Conservation (phyloP, 2,888 invertebrate species). For the Tridacna crocea region DNA sequence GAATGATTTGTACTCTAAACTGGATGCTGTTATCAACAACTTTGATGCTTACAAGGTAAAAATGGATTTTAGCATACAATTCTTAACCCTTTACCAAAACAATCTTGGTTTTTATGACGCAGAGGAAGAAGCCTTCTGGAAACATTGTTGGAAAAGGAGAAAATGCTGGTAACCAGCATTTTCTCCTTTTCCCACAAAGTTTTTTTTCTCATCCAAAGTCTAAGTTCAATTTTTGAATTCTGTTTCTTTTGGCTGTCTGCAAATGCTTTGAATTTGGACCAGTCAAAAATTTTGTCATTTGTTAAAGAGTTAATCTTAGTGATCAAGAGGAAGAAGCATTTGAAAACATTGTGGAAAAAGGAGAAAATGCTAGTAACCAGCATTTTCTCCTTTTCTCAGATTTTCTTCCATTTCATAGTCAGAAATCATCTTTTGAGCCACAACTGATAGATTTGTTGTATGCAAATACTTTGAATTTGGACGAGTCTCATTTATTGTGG, state of each 20-base stretch:
- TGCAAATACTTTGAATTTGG: neutral
- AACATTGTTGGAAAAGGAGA: neutral
- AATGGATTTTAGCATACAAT: neutral
- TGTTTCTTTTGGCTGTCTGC: neutral
- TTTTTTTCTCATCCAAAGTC: neutral
- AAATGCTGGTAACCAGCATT: neutral
- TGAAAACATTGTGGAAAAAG: too few relatives aligned
- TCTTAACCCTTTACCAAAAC: neutral
- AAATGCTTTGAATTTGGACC: too few relatives aligned
- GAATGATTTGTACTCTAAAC: conserved; percentile 53
- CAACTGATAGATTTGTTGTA: neutral
- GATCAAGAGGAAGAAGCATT: too few relatives aligned
- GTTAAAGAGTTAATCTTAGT: too few relatives aligned
- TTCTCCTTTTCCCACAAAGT: neutral
- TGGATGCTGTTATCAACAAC: conserved; percentile 41
- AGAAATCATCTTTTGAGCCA: neutral
- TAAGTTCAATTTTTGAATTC: neutral
- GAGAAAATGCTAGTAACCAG: too few relatives aligned
- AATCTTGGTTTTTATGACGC: neutral
- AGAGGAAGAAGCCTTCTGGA: neutral
- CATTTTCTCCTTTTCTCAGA: too few relatives aligned
- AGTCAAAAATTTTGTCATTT: too few relatives aligned
- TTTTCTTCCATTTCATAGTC: too few relatives aligned
- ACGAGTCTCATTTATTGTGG: too few relatives aligned
- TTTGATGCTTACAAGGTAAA: conserved; percentile 58